Conservation (phyloP, 2,888 invertebrate genomes). For the Oscheius sp. region DNA sequence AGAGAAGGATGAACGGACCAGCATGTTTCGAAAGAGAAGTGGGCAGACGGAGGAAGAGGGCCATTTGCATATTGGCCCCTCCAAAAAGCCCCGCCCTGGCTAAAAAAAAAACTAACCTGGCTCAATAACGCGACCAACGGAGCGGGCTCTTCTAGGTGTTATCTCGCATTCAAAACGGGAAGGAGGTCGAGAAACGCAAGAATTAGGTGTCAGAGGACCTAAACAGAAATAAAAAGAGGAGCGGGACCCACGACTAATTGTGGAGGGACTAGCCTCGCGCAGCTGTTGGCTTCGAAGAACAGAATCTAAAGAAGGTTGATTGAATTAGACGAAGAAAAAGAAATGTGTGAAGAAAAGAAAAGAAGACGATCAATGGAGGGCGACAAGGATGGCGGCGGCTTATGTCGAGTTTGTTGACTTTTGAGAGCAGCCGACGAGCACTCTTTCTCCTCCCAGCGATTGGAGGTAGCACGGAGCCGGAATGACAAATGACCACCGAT, state of each 20-base stretch:
- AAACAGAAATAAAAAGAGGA: background rate
- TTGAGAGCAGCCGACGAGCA: slow-evolving; percentile 16
- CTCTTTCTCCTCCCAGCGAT: slow-evolving; percentile 13
- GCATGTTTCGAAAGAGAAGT: background rate
- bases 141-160: slow-evolving; percentile 34
- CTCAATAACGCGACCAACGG: slow-evolving; percentile 41
- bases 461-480: background rate
- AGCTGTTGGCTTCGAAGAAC: slow-evolving; percentile 27
- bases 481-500: slow-evolving; percentile 8
- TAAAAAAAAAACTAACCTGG: slow-evolving; percentile 20
- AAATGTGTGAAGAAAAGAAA: slow-evolving; percentile 3
- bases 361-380: slow-evolving; percentile 17
- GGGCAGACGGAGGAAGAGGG: slow-evolving; percentile 16
- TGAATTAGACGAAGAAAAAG: slow-evolving; percentile 13
- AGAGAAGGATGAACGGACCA: slow-evolving; percentile 11
- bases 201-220: slow-evolving; percentile 32
- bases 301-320: slow-evolving; percentile 26
- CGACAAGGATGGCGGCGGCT: slow-evolving; percentile 29
- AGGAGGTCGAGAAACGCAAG: slow-evolving; percentile 27
- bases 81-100: slow-evolving; percentile 16
- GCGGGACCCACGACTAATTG: slow-evolving; percentile 27
- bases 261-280: slow-evolving; percentile 28
- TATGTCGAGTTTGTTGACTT: slow-evolving; percentile 31
- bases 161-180: slow-evolving; percentile 37
- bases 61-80: slow-evolving; percentile 8